Evolutionary conservation across 2,797 vertebrate species (phyloP), one percentile per base, ranked within the genome.

Genomic region (Todus mexicanus): DNA sequence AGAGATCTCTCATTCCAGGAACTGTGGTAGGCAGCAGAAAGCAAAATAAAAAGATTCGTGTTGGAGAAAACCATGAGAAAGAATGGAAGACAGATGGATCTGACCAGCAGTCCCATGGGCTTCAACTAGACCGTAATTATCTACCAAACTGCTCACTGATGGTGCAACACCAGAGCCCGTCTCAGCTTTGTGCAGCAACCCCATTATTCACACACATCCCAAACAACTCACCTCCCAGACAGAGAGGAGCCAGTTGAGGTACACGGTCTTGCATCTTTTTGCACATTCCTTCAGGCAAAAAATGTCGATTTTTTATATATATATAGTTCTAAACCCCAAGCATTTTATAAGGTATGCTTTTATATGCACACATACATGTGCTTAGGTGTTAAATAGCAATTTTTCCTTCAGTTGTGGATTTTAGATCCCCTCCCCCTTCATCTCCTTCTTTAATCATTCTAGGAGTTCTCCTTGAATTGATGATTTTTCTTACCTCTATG

Each of bases 261-360:
- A 50, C 48, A 23, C 0, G 1, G 26, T 63, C 71, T 73, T 8
- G 8, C 48, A 68, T 60, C 40, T 89, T 77, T n/a, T 59, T 61
- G 74, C 61, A 79, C 81, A 71, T 92, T 93, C 57, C 54, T 84
- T 72, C 72, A 22, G 64, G 61, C 3, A 6, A 94, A 91, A 93
- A 94, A 90, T 31, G 45, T 33, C 31, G 73, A 64, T 27, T 88
- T 88, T 61, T 53, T 53, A 27, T 51, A 18, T 22, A 22, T 69
- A 87, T 65, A 59, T 22, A 21, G 37, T 47, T 90, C 50, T 87
- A 64, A 92, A 89, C 77, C 7, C 7, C 4, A 82, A 69, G 42
- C 31, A 43, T 92, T 92, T 91, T 90, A 68, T 80, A 92, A 74
- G 65, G 37, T 68, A 57, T 57, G 57, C n/a, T 87, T 89, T 87